Evolutionary conservation across 92 coral and sea anemone species (phyloP).

Genomic region (Porites lobata): DNA sequence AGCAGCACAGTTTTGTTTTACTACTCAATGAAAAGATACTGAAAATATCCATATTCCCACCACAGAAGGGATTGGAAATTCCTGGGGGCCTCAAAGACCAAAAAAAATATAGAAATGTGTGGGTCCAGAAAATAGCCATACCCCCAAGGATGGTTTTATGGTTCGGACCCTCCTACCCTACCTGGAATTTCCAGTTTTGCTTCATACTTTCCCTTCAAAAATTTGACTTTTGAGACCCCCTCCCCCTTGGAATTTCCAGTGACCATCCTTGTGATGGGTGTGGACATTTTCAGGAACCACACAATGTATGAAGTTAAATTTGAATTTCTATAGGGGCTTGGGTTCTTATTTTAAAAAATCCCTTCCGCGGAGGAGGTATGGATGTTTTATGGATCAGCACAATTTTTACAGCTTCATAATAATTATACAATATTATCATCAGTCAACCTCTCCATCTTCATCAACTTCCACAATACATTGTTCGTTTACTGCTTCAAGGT

Average conservation of each 20-base stretch:
- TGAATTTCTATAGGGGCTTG: background rate
- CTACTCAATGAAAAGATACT: slow-evolving; percentile 11
- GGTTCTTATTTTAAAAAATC: background rate
- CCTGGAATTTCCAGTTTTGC: background rate
- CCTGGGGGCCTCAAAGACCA: background rate
- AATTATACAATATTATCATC: slow-evolving; percentile 10
- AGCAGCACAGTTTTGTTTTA: slow-evolving; percentile 9
- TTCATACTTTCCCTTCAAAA: background rate
- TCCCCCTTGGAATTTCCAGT: too few species aligned
- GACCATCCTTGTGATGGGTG: too few species aligned
- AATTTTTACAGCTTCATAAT: slow-evolving; percentile 23
- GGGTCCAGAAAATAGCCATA: background rate
- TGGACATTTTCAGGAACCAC: too few species aligned
- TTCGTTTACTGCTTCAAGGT: slow-evolving; percentile 25
- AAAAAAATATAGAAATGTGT: background rate
- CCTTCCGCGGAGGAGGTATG: slow-evolving; percentile 7
- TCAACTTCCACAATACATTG: slow-evolving; percentile 8
- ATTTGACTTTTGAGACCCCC: too few species aligned
- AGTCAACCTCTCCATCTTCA: slow-evolving; percentile 39
- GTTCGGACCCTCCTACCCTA: background rate
- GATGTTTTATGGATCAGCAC: slow-evolving; percentile 14
- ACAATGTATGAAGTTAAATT: background rate
- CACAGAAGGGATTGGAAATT: background rate
- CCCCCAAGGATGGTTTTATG: slow-evolving; percentile 20
- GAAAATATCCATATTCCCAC: background rate